Conservation (phyloP, 2,888 invertebrate genomes). For the Hofmannophila pseudospretella region DNA sequence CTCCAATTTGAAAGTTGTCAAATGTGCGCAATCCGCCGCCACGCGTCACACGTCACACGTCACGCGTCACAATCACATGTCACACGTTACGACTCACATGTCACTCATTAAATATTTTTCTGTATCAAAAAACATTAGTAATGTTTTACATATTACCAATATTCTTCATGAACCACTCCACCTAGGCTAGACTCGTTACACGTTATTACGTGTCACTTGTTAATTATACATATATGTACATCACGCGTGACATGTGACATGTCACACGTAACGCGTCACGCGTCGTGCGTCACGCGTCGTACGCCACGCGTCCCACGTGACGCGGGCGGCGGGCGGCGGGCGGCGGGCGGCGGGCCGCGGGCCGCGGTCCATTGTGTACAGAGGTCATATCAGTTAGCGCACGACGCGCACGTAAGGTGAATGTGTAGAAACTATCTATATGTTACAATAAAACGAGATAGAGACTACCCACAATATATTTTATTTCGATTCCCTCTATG, state of each 20-base stretch:
- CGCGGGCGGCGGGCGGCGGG: constrained; percentile 8
- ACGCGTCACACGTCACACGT: constrained; percentile 10
- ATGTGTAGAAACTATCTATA: constrained; percentile 72
- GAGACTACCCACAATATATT: constrained; percentile 38
- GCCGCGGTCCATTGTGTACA: constrained; percentile 50
- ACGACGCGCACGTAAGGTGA: constrained; percentile 61
- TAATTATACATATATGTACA: too few species aligned
- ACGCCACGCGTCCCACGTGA: constrained; percentile 6
- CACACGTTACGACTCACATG: constrained; percentile 4
- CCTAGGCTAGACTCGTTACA: too few species aligned
- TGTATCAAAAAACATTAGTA: too few species aligned
- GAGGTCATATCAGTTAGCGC: constrained; percentile 71
- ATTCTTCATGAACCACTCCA: too few species aligned
- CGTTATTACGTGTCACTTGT: too few species aligned
- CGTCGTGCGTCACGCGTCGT: not conserved
- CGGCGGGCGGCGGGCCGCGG: constrained; percentile 9
- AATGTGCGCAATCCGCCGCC: constrained; percentile 5
- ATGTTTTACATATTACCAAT: too few species aligned
- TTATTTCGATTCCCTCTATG: constrained; percentile 30
- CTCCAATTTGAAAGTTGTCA: not conserved
- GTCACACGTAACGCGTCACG: not conserved
- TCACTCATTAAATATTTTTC: too few species aligned
- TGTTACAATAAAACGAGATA: constrained; percentile 74
- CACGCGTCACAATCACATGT: not conserved
- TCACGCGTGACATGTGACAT: too few species aligned